These are phyloP conservation scores for Standfussiana lucernea DNA, from an alignment of 2,888 invertebrate genomes.

Conservation along the genomic window DNA sequence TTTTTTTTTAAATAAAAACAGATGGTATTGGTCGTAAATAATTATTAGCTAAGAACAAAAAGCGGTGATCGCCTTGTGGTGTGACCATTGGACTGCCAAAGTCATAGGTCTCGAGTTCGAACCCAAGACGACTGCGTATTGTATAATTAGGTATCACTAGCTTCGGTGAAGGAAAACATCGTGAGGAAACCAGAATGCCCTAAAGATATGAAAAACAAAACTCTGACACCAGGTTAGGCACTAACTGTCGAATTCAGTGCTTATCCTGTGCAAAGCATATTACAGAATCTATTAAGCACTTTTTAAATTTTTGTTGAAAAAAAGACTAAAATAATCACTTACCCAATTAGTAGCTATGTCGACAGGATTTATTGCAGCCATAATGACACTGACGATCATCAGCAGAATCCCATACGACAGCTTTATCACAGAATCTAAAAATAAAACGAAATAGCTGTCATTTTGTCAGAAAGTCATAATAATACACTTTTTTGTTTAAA, in stretches of 20 bases:
- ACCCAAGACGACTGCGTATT: too few relatives aligned
- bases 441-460: slow-evolving; percentile 22
- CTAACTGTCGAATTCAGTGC: not conserved
- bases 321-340: slow-evolving; percentile 63
- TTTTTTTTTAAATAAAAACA: slow-evolving; percentile 10
- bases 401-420: slow-evolving; percentile 80
- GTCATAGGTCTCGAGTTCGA: too few relatives aligned
- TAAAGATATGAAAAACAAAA: too few relatives aligned
- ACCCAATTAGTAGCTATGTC: slow-evolving; percentile 80
- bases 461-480: not conserved
- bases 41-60: slow-evolving; percentile 1
- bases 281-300: too few relatives aligned
- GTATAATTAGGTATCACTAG: too few relatives aligned
- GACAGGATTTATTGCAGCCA: slow-evolving; percentile 79
- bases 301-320: not conserved
- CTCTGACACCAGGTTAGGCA: too few relatives aligned
- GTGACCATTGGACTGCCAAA: too few relatives aligned
- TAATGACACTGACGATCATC: slow-evolving; percentile 74
- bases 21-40: not conserved
- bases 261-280: not conserved
- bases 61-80: too few relatives aligned
- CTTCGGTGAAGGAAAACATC: too few relatives aligned
- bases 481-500: not conserved
- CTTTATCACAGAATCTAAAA: slow-evolving; percentile 82
- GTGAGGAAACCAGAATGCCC: too few relatives aligned